Conservation (phyloP, 2,888 invertebrate genomes). For the Cryptocheilus praepositus region DNA sequence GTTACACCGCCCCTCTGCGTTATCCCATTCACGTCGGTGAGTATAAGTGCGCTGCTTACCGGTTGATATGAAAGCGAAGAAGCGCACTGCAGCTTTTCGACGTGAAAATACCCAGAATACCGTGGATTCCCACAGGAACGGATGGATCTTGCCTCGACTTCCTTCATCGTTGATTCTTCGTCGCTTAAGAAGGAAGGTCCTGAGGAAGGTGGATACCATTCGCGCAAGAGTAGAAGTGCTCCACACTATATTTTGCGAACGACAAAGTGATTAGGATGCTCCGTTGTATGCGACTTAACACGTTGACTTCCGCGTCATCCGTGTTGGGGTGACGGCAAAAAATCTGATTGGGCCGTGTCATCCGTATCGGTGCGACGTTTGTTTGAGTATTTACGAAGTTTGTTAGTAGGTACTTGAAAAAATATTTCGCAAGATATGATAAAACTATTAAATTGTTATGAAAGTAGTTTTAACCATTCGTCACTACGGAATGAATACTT, state of each 20-base stretch:
- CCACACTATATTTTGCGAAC: slow-evolving; percentile 49
- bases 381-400: too few species aligned
- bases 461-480: too few species aligned
- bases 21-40: neutral
- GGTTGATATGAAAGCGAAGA: slow-evolving; percentile 46
- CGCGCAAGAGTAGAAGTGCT: slow-evolving; percentile 12
- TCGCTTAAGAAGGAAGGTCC: slow-evolving; percentile 34
- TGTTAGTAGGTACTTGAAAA: too few species aligned
- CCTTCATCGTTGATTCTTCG: slow-evolving; percentile 47
- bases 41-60: slow-evolving; percentile 35
- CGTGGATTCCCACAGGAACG: slow-evolving; percentile 47
- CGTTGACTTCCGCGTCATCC: too few species aligned
- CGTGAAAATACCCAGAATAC: slow-evolving; percentile 52
- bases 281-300: slow-evolving; percentile 48
- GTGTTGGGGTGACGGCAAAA: too few species aligned
- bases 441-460: too few species aligned
- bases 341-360: too few species aligned
- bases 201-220: slow-evolving; percentile 18
- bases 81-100: slow-evolving; percentile 49
- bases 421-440: too few species aligned
- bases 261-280: slow-evolving; percentile 60
- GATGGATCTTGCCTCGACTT: slow-evolving; percentile 37
- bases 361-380: too few species aligned
- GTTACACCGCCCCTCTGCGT: neutral
- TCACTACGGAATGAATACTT: too few species aligned